These are phyloP conservation scores for Lepas anatifera DNA, from an alignment of 2,888 invertebrate species.

Conservation along the genomic window DNA sequence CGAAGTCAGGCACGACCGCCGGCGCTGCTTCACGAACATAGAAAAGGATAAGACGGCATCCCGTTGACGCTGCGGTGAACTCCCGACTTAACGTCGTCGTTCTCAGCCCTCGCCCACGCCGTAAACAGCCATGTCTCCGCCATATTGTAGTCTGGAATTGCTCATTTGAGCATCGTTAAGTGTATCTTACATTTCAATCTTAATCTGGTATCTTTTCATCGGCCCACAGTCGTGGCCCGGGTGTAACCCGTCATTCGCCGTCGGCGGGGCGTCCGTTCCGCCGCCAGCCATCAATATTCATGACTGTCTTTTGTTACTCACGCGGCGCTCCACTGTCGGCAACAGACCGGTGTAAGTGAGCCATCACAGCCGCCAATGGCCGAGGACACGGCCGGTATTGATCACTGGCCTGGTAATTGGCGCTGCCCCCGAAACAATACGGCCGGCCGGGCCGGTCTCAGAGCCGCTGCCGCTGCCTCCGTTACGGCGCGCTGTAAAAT, in stretches of 20 bases:
- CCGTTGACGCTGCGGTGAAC: too few species aligned
- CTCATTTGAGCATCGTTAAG: constrained; percentile 1
- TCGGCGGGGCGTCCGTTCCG: background rate
- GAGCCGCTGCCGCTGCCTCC: background rate
- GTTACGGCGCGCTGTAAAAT: background rate
- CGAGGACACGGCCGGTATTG: background rate
- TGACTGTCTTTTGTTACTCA: background rate
- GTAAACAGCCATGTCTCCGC: too few species aligned
- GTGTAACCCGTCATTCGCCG: background rate
- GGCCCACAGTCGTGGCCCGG: background rate
- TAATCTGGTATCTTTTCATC: constrained; percentile 9
- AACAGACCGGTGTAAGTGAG: background rate
- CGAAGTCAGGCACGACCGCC: background rate
- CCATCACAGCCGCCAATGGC: background rate
- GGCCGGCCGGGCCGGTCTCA: background rate
- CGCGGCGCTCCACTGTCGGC: background rate
- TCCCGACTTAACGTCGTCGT: too few species aligned
- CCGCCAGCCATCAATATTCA: background rate
- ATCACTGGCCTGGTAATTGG: background rate
- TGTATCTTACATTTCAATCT: constrained; percentile 1
- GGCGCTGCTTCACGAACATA: background rate
- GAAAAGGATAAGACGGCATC: background rate
- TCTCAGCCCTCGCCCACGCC: too few species aligned
- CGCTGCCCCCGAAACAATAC: background rate
- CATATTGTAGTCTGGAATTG: background rate